Evolutionary conservation across 2,113 vertebrate genomes (phyloP).

Genomic region (Oriolus oriolus): DNA sequence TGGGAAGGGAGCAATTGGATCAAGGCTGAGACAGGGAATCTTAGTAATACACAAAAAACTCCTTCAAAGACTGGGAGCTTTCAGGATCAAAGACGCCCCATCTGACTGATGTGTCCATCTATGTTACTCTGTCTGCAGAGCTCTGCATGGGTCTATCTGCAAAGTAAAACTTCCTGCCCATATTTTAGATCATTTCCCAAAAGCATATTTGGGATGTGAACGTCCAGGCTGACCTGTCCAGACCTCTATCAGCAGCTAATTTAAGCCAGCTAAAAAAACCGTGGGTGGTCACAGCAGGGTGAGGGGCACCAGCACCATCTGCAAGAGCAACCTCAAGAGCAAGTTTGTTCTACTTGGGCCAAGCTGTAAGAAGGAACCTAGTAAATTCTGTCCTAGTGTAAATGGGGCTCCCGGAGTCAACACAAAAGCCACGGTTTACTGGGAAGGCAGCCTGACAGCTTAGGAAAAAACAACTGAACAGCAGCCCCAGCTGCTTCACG

Average conservation of each 20-base stretch:
- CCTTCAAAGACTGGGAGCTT: not conserved
- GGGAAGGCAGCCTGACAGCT: not conserved
- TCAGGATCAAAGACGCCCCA: not conserved
- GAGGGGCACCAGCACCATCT: not conserved
- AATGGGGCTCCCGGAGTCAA: fast-evolving
- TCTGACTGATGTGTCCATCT: conserved; percentile 22
- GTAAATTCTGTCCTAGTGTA: not conserved
- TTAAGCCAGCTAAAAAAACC: not conserved
- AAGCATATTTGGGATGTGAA: not conserved
- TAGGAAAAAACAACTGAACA: not conserved
- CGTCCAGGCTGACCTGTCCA: not conserved
- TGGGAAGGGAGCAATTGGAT: not conserved
- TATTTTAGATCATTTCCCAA: not conserved
- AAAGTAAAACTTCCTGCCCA: conserved; percentile 4
- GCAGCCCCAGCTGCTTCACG: not conserved
- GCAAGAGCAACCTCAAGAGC: not conserved
- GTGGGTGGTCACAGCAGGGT: not conserved
- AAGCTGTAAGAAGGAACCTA: not conserved
- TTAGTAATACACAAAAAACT: not conserved
- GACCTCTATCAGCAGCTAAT: not conserved
- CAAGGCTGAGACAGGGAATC: not conserved
- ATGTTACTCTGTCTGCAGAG: not conserved
- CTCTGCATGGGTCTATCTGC: not conserved
- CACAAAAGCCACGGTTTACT: not conserved
- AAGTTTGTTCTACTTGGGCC: not conserved